Base-by-base conservation (phyloP, 2,888 invertebrate genomes). In the Drosophila monieri region DNA sequence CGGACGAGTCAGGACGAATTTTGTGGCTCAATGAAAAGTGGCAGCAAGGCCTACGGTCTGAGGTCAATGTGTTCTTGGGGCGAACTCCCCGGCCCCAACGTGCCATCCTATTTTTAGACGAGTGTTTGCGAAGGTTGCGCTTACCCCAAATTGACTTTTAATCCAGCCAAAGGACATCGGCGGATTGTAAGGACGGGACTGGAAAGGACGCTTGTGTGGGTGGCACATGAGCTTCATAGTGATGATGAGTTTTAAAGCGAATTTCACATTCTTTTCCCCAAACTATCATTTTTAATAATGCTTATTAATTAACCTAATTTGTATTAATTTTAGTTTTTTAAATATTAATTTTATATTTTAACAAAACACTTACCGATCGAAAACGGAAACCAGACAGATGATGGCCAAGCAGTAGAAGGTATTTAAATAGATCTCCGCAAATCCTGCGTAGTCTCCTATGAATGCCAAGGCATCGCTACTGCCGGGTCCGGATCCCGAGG, bases 341-440 rank as follows among this genome's bases (percentile, higher is more conserved):
- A 6, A 39, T 25, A 3, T 2, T 44, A 14, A 6, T 8, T 30
- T 23, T 4, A 23, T 23, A 23, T 23, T 23, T 23, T 23, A 3
- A 4, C 4, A 1, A 30, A 4, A n/a, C 49, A 89, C 91, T 92
- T 88, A 93, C 93, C 93, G 92, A 90, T 93, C 93, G 76, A 93
- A 93, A 32, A 93, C 92, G 30, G 93, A 93, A 54, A 93, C 92
- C 69, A 93, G 89, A 80, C 93, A 93, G 52, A 93, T 88, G 55
- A 93, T 92, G 47, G 92, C 92, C 66, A 93, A 87, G 57, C 93
- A 92, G 77, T 93, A 93, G 85, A 93, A 93, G 43, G 93, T 90
- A 60, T 91, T 92, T 54, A 91, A 77, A 73, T 92, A 92, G 47
- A 91, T 90, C 71, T 91, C 90, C 53, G 91, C 91, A 77, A 92